Percentiles rank a stretch among this genome's conserved stretches.
Evolutionary conservation across 2,888 invertebrate genomes (phyloP).

Genomic region (Lycocerus yunnanus): DNA sequence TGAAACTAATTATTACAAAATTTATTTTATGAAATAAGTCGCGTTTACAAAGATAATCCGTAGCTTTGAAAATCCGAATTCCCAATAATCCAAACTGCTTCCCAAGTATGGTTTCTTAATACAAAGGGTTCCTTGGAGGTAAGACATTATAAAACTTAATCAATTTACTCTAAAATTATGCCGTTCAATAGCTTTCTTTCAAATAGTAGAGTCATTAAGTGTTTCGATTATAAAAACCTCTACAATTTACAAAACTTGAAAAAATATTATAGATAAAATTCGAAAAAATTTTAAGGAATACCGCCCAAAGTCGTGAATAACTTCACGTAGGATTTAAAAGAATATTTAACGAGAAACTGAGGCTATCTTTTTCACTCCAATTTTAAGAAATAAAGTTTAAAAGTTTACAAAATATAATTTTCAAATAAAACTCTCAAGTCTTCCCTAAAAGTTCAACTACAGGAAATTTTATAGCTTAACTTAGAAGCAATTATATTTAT

Average conservation of each 20-base stretch:
- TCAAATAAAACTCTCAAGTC: neutral
- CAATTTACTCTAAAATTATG: neutral
- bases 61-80: too few species aligned
- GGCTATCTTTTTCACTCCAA: neutral
- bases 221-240: neutral
- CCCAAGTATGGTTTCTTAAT: neutral
- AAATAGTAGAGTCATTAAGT: too few species aligned
- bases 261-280: neutral
- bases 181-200: too few species aligned
- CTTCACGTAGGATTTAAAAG: neutral
- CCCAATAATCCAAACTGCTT: neutral
- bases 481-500: neutral
- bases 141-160: too few species aligned
- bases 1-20: neutral
- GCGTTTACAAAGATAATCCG: neutral
- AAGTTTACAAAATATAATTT: neutral
- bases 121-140: neutral
- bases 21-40: neutral
- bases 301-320: neutral
- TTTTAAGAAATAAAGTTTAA: neutral
- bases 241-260: neutral
- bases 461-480: neutral
- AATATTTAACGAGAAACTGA: neutral
- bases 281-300: neutral
- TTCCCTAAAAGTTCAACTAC: neutral